Base-by-base conservation (phyloP, 2,113 vertebrate species). In the Misgurnus mizolepis region DNA sequence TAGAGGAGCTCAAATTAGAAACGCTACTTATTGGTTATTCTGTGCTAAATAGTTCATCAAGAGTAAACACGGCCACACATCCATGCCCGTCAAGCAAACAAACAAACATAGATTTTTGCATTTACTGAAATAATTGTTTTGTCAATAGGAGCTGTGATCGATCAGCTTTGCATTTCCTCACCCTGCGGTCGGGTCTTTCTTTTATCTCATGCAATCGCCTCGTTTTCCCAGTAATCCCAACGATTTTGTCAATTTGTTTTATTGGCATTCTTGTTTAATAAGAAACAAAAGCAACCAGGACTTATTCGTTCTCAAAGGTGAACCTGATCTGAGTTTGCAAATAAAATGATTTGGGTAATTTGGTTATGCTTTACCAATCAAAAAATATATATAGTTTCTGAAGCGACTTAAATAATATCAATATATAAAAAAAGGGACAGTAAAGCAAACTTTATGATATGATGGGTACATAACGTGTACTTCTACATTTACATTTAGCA, bases 241-340 rank as follows among this genome's bases (percentile, higher is more conserved):
- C 89, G 90, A 90, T 91, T 90, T 88, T 83, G 84, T 80, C 83
- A 88, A 89, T 91, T 89, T 89, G 86, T 79, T 86, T 86, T 86
- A 89, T 87, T 87, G 88, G 86, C 89, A 89, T 88, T 92, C 87
- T 89, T 75, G 73, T 88, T 89, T 89, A 88, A 91, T 89, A 89
- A 88, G 89, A 86, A 69, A 83, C 78, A 74, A 87, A 71, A 18
- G 14, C 47, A 50, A 43, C 3, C 4, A 3, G 22, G 55, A 34
- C 40, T 41, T 47, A 50, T 64, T 58, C 15, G 45, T 2, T 15
- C 43, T 74, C 45, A 68, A 10, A 27, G 43, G 66, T 1, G n/a
- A 27, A 27, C 1, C 22, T 47, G 43, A 47, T 22, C 5, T 17
- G 15, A 15, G 15, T n/a, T 56, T 18, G 14, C n/a, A 7, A n/a